A percentile compares a stretch with the other conserved stretches of the same genome.
Evolutionary conservation across 2,113 vertebrate genomes (phyloP).

Genomic region (Cyanoramphus novaezelandiae): DNA sequence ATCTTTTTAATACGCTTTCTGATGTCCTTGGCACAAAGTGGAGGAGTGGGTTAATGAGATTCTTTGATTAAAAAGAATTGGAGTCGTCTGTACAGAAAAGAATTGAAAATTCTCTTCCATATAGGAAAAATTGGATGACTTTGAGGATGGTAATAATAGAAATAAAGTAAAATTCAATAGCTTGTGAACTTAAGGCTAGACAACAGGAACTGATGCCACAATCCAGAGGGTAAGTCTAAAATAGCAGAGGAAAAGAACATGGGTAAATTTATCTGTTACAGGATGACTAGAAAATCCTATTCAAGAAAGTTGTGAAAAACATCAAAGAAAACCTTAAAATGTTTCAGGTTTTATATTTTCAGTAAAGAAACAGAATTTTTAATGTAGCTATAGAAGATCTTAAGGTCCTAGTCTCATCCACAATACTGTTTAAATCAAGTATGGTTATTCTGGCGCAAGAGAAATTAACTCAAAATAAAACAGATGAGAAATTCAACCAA

Average conservation of each 20-base stretch:
- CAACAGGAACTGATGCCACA: neutral
- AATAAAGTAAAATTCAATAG: slow-evolving; percentile 37
- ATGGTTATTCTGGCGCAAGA: neutral
- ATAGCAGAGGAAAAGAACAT: neutral
- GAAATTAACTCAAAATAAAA: neutral
- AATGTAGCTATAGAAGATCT: neutral
- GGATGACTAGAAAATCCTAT: neutral
- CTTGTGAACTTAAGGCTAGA: slow-evolving; percentile 9
- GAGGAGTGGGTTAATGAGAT: slow-evolving; percentile 39
- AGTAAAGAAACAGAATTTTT: neutral
- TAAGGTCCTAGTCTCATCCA: neutral
- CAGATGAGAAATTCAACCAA: neutral
- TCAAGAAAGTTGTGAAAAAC: neutral
- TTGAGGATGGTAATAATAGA: slow-evolving; percentile 10
- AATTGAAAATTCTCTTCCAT: neutral
- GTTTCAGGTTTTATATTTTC: neutral
- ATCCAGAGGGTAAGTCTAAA: neutral
- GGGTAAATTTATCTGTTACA: neutral
- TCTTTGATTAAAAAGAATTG: slow-evolving; percentile 32
- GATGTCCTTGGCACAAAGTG: slow-evolving; percentile 14
- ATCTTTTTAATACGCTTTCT: slow-evolving; percentile 13
- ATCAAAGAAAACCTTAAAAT: neutral
- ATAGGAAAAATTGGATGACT: slow-evolving; percentile 7
- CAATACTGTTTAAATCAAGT: neutral
- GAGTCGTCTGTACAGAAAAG: neutral